Evolutionary conservation across 2,888 invertebrate genomes (phyloP).

Genomic region (Neuroscelio doddi): DNA sequence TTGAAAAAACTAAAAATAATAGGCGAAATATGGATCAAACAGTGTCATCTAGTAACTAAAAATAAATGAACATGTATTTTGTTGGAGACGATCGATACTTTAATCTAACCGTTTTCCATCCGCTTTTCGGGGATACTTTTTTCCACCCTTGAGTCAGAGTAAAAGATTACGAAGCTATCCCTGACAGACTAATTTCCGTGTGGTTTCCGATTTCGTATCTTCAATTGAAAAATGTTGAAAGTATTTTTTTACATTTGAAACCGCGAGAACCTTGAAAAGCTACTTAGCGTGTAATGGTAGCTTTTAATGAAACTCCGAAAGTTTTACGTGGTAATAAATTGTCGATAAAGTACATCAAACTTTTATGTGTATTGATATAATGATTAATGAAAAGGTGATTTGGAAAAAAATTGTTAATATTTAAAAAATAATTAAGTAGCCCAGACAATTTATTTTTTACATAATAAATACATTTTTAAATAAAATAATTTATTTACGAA

Average conservation of each 20-base stretch:
- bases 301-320: no score
- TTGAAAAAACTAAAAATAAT: no score
- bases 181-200: conserved; percentile 15
- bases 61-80: conserved; percentile 40
- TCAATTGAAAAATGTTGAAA: conserved; percentile 12
- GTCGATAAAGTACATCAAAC: no score
- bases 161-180: conserved; percentile 14
- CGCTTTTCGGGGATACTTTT: conserved; percentile 19
- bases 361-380: no score
- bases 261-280: conserved; percentile 2
- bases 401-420: no score
- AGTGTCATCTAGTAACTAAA: conserved; percentile 26
- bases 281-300: no score
- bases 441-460: no score
- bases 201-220: conserved; percentile 8
- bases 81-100: conserved; percentile 43
- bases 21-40: conserved; percentile 10
- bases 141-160: not conserved
- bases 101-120: conserved; percentile 25
- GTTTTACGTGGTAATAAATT: no score
- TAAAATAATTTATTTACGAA: no score
- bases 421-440: no score
- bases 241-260: conserved; percentile 1
- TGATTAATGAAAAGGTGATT: no score
- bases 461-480: no score